Evolutionary conservation across 2,888 invertebrate species (phyloP).

Genomic region (Cremastinae sp.): DNA sequence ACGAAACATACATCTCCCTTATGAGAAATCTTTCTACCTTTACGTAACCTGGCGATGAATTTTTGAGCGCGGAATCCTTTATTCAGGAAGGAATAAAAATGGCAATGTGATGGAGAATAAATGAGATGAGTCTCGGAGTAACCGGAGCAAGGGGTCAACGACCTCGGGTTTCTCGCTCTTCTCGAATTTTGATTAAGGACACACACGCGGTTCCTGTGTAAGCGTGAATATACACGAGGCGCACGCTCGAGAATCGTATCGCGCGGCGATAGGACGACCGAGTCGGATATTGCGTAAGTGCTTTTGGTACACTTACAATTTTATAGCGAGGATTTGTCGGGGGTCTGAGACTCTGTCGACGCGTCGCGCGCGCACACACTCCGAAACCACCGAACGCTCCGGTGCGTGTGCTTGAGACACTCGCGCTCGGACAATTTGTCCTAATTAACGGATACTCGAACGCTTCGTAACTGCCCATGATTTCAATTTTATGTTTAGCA

Average conservation of each 20-base stretch:
- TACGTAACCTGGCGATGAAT: too few relatives aligned
- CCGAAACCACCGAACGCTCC: neutral
- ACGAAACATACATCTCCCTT: too few relatives aligned
- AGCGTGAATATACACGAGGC: neutral
- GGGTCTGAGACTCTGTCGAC: conserved; percentile 12
- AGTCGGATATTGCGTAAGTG: conserved; percentile 64
- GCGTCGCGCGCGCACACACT: conserved; percentile 40
- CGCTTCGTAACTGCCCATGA: conserved; percentile 12
- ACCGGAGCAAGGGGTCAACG: conserved; percentile 69
- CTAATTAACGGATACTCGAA: conserved; percentile 43
- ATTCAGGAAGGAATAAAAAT: too few relatives aligned
- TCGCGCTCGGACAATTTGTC: conserved; percentile 35
- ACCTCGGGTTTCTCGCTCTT: conserved; percentile 67
- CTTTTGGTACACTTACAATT: conserved; percentile 60
- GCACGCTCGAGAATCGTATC: conserved; percentile 12
- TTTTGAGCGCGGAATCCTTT: too few relatives aligned
- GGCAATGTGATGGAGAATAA: too few relatives aligned
- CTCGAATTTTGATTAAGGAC: conserved; percentile 73
- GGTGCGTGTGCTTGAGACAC: neutral
- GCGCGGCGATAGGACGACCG: conserved; percentile 16
- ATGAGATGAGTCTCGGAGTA: too few relatives aligned
- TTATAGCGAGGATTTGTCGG: conserved; percentile 48
- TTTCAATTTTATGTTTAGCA: conserved; percentile 37
- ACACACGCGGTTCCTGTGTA: conserved; percentile 55
- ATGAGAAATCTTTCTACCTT: too few relatives aligned